Evolutionary conservation across 2,888 invertebrate species (phyloP), one percentile per base, ranked within the genome.

Genomic region (Rhyacophila evoluta): DNA sequence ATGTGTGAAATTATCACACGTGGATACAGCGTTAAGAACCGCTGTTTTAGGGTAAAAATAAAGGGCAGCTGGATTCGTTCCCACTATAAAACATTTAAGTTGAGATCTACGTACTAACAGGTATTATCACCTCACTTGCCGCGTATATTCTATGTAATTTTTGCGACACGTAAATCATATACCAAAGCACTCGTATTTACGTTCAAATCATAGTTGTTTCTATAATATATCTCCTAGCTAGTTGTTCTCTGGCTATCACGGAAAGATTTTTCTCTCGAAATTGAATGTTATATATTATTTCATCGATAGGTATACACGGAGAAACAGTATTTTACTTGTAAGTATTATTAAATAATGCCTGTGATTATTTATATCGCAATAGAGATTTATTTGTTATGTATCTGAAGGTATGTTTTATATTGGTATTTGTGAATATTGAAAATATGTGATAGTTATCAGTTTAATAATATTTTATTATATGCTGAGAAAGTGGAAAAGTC

Each of bases 1-100:
- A n/a, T n/a, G n/a, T n/a, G n/a, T n/a, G n/a, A n/a, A n/a, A n/a
- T n/a, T n/a, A n/a, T 15, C 39, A 39, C 39, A 39, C 39, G 39
- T n/a, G 29, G 2, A 33, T 4, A 33, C 29, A 33, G 29, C 29
- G n/a, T n/a, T 33, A 55, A 55, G 55, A 55, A 55, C 12, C 55
- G 19, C 55, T 55, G 55, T 19, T 25, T 25, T 55, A 39, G 72
- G 75, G 72, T 69, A 75, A 74, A 77, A 80, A 78, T 39, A 67
- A 71, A 76, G 37, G 39, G 79, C 81, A 81, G 81, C 73, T 81
- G 81, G 71, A 77, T 73, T 75, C 55, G 73, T 81, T 81, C 81
- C 74, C 81, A 79, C 77, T 81, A 78, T 79, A 81, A 81, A 81
- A 68, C 81, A 76, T 77, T 73, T 74, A 79, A 70, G 67, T 74